These are phyloP conservation scores for Onthophagus sagittarius DNA, from an alignment of 2,888 invertebrate species.

Conservation along the genomic window DNA sequence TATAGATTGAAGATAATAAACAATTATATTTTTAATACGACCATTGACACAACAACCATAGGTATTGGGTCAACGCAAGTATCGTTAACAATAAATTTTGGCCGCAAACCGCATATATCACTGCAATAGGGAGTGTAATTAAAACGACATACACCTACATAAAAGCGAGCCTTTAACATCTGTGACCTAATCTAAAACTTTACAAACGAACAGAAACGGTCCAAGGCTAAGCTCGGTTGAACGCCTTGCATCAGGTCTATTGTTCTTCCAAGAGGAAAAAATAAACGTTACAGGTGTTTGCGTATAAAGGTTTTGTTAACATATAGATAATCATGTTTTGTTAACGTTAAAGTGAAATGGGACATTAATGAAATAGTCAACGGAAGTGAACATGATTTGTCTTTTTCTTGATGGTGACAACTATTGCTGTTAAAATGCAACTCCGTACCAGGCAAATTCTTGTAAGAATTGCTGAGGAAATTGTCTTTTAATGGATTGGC, in stretches of 20 bases:
- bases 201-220: background rate
- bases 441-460: background rate
- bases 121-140: background rate
- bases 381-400: background rate
- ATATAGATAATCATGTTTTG: background rate
- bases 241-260: background rate
- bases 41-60: background rate
- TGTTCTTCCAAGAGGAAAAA: background rate
- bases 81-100: background rate
- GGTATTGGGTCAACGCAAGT: background rate
- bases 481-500: slow-evolving; percentile 1
- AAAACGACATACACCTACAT: background rate
- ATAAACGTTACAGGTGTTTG: background rate
- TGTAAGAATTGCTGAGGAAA: background rate
- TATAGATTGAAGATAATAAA: background rate
- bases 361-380: too few species aligned
- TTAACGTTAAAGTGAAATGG: background rate
- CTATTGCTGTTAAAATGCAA: background rate
- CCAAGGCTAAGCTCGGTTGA: background rate
- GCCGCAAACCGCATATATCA: background rate
- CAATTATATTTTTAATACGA: background rate
- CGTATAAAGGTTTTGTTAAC: too few species aligned
- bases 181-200: background rate
- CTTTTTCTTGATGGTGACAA: background rate
- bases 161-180: background rate